A percentile compares a stretch with the other conserved stretches of the same genome.
phyloP scores from a whole-genome alignment of 1,140 invertebrate genomes.

The Globodera ellingtonae region DNA sequence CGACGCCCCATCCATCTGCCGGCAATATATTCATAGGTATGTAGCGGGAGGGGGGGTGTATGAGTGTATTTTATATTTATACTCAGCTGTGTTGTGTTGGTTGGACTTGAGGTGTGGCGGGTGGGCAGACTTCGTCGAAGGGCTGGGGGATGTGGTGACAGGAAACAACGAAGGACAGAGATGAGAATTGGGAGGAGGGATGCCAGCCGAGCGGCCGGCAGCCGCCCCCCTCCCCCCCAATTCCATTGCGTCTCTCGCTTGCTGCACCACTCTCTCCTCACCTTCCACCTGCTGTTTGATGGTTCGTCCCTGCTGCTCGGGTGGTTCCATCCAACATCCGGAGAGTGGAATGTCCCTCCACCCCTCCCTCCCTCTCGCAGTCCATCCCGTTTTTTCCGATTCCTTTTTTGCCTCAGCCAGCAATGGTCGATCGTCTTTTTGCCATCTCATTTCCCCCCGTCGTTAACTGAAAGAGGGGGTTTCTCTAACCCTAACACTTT shows the following conservation, averaged over 20 bases:
- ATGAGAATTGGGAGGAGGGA: background rate
- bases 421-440: background rate
- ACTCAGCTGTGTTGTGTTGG: background rate
- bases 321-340: background rate
- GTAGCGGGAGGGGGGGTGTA: background rate
- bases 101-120: too few relatives aligned
- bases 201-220: too few relatives aligned
- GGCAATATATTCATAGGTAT: too few relatives aligned
- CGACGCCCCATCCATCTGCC: background rate
- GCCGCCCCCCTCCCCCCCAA: too few relatives aligned
- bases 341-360: background rate
- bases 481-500: conserved; percentile 6
- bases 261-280: background rate
- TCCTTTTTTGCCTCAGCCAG: background rate
- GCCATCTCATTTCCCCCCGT: background rate
- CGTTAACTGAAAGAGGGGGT: background rate
- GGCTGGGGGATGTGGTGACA: background rate
- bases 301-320: background rate
- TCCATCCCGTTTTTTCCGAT: background rate
- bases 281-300: background rate
- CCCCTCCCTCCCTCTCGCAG: background rate
- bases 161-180: background rate
- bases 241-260: background rate
- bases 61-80: background rate
- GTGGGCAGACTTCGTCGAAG: too few relatives aligned